These are phyloP conservation scores for Nothobranchius furzeri DNA, from an alignment of 2,113 vertebrate genomes.

Conservation along the genomic window DNA sequence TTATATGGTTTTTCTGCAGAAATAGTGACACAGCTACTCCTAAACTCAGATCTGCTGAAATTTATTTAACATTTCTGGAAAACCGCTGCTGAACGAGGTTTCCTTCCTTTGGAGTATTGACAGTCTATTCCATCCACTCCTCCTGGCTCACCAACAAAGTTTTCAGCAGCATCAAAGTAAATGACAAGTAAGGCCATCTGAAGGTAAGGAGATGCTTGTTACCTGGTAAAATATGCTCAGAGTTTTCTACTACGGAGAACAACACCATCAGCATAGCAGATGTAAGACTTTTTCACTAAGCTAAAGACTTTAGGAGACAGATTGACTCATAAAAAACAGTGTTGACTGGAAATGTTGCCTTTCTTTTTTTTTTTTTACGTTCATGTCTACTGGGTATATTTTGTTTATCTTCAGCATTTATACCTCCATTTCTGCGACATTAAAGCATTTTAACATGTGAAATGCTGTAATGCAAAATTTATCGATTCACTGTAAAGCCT, in stretches of 20 bases:
- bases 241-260: neutral
- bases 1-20: too few relatives aligned
- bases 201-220: slow-evolving; percentile 21
- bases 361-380: slow-evolving; percentile 10
- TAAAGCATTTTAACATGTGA: too few relatives aligned
- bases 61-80: too few relatives aligned
- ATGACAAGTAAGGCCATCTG: slow-evolving; percentile 9
- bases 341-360: neutral
- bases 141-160: neutral
- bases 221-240: slow-evolving; percentile 6
- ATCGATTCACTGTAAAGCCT: too few relatives aligned
- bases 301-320: slow-evolving; percentile 1
- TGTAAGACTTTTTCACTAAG: slow-evolving; percentile 1
- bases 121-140: neutral
- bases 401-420: neutral
- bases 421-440: neutral
- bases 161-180: neutral
- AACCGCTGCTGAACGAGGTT: too few relatives aligned
- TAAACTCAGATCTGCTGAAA: too few relatives aligned
- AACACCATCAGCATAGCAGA: slow-evolving; percentile 3
- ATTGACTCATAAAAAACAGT: slow-evolving; percentile 8
- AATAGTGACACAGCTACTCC: too few relatives aligned
- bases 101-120: too few relatives aligned
- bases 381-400: neutral
- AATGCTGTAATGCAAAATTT: neutral